Evolutionary conservation across 2,797 vertebrate species (phyloP).

Genomic region (Apogon talboti): DNA sequence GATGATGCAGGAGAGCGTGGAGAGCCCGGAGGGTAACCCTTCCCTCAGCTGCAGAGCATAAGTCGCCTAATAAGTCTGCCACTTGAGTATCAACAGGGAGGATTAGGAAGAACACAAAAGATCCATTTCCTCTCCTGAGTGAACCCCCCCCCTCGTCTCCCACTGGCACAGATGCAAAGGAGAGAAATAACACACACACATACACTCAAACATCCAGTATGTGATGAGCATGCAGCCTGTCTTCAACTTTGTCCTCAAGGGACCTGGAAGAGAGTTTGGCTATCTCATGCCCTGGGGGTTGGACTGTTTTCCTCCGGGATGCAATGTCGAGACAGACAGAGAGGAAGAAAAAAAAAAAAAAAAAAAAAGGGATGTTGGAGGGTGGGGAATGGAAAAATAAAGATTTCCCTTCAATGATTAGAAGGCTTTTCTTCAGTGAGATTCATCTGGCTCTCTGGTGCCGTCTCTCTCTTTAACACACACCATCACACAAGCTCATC

Average conservation of each 20-base stretch:
- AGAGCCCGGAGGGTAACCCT: slow-evolving; percentile 33
- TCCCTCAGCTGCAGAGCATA: slow-evolving; percentile 35
- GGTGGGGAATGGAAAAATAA: slow-evolving; percentile 26
- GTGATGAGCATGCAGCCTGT: slow-evolving; percentile 27
- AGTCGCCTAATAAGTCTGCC: slow-evolving; percentile 54
- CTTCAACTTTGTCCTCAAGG: slow-evolving; percentile 42
- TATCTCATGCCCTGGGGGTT: slow-evolving; percentile 11
- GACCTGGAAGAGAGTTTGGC: slow-evolving; percentile 14
- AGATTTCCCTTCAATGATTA: slow-evolving; percentile 40
- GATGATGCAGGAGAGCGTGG: slow-evolving; percentile 28
- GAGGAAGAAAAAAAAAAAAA: not conserved
- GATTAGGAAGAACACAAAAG: slow-evolving; percentile 63
- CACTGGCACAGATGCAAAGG: slow-evolving; percentile 36
- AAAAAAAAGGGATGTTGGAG: not conserved
- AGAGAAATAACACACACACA: slow-evolving; percentile 28
- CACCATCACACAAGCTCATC: slow-evolving; percentile 36
- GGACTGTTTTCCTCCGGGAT: slow-evolving; percentile 18
- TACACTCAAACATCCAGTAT: slow-evolving; percentile 2
- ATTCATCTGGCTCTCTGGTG: slow-evolving; percentile 15
- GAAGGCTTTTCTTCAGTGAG: slow-evolving; percentile 6
- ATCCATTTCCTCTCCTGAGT: slow-evolving; percentile 56
- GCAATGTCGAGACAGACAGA: slow-evolving; percentile 30
- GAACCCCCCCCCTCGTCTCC: slow-evolving; percentile 22
- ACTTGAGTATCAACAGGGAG: slow-evolving; percentile 53
- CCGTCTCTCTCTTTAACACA: slow-evolving; percentile 22